phyloP scores from a whole-genome alignment of 2,797 vertebrate species.

The Rhabdophis nuchalis region DNA sequence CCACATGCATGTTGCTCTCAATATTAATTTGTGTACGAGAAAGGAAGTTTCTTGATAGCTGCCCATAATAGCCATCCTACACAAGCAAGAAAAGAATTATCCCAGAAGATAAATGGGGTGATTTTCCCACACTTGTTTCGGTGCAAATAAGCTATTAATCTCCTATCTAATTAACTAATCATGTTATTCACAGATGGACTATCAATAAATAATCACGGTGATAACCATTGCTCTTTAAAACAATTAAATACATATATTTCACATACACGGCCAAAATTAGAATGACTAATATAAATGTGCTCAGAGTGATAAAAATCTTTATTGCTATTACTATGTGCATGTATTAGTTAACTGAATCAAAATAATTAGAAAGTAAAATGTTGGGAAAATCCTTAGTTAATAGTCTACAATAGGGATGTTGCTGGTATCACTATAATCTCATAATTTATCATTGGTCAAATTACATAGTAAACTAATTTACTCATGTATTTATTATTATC shows the following conservation, averaged over 20 bases:
- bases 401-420: conserved; percentile 20
- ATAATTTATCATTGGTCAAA: conserved; percentile 22
- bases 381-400: background rate
- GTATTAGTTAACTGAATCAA: conserved; percentile 7
- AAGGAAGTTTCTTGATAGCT: background rate
- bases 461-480: conserved; percentile 25
- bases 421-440: conserved; percentile 24
- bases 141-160: background rate
- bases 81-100: background rate
- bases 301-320: background rate
- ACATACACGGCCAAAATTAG: background rate
- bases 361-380: background rate
- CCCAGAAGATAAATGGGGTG: background rate
- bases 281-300: rapidly evolving
- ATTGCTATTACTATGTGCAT: background rate
- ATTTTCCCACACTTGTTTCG: background rate
- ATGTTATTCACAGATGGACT: background rate
- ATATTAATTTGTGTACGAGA: background rate
- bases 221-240: background rate
- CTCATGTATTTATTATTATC: conserved; percentile 43
- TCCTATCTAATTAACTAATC: background rate
- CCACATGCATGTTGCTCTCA: background rate
- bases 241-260: background rate
- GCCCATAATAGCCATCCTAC: background rate
- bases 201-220: background rate